Base-by-base conservation (phyloP, 2,113 vertebrate genomes). In the Elachura formosa region DNA sequence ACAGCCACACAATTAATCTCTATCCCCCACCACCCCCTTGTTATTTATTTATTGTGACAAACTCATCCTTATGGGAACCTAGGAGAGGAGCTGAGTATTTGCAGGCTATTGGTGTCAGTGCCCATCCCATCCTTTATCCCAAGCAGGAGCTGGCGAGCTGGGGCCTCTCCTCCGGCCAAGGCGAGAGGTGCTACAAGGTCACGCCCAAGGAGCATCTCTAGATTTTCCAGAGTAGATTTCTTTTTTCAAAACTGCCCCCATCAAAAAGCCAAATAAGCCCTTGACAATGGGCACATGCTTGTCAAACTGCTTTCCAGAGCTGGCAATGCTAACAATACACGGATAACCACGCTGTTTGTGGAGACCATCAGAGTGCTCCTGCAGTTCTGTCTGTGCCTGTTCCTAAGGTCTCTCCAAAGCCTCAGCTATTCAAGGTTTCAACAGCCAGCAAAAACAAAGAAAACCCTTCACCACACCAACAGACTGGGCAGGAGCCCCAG, bases 21-120 rank as follows among this genome's bases (percentile, higher is more conserved):
- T 86, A 67, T 88, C 85, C 87, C 71, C 48, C 78, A 58, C 87
- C 83, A 90, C 33, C 79, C 71, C 72, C 88, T 96, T 95, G 93
- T 90, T 96, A 96, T 94, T 95, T 92, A 97, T 96, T 97, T 95
- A 94, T 96, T 96, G 93, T 96, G 95, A 96, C 93, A 96, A 94
- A 96, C 84, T 40, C 87, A 80, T 94, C 96, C 90, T 95, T 86
- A 22, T 77, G 95, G 82, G 96, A 96, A 75, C 63, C 52, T 12
- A 25, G 87, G 90, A 71, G 3, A 59, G 78, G 91, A 91, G 81
- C 61, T 61, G 69, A 1, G 0, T 86, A 48, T 77, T 96, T 90
- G 85, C 88, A 72, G 95, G 75, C 79, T 92, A 79, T 71, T 89
- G 91, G 49, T 1, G 0, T 24, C 90, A 13, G 48, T 80, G 90